phyloP scores from a whole-genome alignment of 2,888 invertebrate genomes.

The Mythimna ferrago region DNA sequence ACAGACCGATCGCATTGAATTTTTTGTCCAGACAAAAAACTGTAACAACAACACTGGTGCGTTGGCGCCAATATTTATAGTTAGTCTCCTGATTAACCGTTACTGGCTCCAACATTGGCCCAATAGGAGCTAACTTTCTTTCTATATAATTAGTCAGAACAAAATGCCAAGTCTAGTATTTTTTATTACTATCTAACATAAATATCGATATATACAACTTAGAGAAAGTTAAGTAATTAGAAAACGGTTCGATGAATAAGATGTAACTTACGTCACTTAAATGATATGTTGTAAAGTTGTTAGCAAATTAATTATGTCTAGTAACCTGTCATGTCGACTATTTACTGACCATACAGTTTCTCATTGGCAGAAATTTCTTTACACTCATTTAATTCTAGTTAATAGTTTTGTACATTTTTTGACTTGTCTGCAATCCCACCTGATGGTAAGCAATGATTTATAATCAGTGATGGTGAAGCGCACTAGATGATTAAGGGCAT shows the following conservation, averaged over 20 bases:
- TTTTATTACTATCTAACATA: conserved; percentile 50
- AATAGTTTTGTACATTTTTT: background rate
- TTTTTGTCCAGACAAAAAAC: conserved; percentile 28
- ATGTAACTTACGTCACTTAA: conserved; percentile 52
- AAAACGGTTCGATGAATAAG: conserved; percentile 58
- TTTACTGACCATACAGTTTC: conserved; percentile 6
- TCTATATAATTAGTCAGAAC: conserved; percentile 52
- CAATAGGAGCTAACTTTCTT: conserved; percentile 44
- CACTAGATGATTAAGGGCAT: too few relatives aligned
- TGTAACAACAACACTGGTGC: conserved; percentile 20
- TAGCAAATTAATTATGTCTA: conserved; percentile 31
- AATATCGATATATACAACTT: conserved; percentile 25
- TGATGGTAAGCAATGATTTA: too few relatives aligned
- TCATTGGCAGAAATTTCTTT: background rate
- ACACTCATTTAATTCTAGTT: conserved; percentile 5
- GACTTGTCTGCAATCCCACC: too few relatives aligned
- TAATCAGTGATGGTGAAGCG: too few relatives aligned
- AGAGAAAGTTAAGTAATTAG: conserved; percentile 64
- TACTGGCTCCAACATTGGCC: conserved; percentile 31
- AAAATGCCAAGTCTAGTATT: conserved; percentile 47
- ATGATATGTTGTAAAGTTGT: conserved; percentile 31
- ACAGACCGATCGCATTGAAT: background rate
- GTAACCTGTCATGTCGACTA: conserved; percentile 22
- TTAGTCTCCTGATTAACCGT: conserved; percentile 3
- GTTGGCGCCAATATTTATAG: conserved; percentile 43